Base-by-base conservation (phyloP, 2,797 vertebrate species). In the Pitangus sulphuratus region DNA sequence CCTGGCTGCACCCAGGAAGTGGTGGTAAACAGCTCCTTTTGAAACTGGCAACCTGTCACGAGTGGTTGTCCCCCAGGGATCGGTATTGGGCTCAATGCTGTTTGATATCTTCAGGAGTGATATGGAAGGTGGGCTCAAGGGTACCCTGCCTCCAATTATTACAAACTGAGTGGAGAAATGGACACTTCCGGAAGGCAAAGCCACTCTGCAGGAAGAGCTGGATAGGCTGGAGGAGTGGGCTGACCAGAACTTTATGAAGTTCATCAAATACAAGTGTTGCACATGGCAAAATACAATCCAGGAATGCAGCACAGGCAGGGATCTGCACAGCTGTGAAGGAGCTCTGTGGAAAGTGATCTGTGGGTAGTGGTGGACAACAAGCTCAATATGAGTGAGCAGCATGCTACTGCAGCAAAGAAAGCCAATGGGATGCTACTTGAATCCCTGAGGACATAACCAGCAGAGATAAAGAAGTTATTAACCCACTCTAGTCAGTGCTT, bases 41-140 rank as follows among this genome's bases (percentile, higher is more conserved):
- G 61, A 40, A 74, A 39, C 11, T 25, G 24, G 42, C 4, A 10
- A 3, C 25, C 17, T 60, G 20, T 39, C 33, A 15, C 9, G 12
- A 6, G 11, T 40, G 11, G 4, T 8, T 7, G 6, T 33, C 2
- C 13, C 11, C 20, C 13, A 37, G 12, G n/a, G 24, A 21, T 45
- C 0, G 0, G 10, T 20, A 3, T 20, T 2, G 0, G 9, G 6
- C 16, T 17, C 37, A 30, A 3, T 0, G 1, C 28, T 74, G 11
- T 39, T 17, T 12, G 20, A 4, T 22, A 31, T 22, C 30, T 26
- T 15, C 25, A 19, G 20, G 10, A 61, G 37, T 42, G 19, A 62
- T 47, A 15, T 33, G 16, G 25, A 60, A 66, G 11, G 11, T 2
- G 3, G 8, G 20, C 25, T 74, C 25, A 35, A 25, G 28, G 2